Percentiles rank a stretch among this genome's conserved stretches.
Evolutionary conservation across 2,113 vertebrate species (phyloP).

Genomic region (Phyllostomus hastatus): DNA sequence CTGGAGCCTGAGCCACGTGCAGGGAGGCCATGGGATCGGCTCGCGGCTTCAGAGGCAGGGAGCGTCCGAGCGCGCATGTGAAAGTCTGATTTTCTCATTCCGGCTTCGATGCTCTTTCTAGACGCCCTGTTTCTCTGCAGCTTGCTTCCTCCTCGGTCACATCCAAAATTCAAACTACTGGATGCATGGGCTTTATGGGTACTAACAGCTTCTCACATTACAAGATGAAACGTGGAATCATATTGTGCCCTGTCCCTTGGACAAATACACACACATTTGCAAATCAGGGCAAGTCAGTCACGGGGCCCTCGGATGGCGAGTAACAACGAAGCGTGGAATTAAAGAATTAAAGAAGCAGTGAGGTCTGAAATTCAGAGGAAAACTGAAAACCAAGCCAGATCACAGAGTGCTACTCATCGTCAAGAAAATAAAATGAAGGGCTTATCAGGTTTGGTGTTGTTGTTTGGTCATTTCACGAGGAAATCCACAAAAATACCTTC

Average conservation of each 20-base stretch:
- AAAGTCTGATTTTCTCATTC: neutral
- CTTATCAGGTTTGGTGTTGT: neutral
- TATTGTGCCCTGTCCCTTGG: neutral
- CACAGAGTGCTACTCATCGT: neutral
- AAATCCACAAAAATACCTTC: constrained; percentile 42
- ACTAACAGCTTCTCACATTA: neutral
- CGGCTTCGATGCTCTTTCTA: neutral
- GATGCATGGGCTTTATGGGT: neutral
- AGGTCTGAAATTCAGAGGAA: neutral
- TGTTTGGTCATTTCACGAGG: constrained; percentile 22
- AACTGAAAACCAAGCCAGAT: neutral
- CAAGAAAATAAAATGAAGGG: constrained; percentile 1
- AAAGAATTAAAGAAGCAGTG: neutral
- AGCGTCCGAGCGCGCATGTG: neutral
- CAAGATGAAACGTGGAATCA: constrained; percentile 8
- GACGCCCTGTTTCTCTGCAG: neutral
- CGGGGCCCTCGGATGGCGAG: neutral
- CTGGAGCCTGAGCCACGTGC: neutral
- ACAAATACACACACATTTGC: neutral
- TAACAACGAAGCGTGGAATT: neutral
- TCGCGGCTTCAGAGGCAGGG: neutral
- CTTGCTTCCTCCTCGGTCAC: neutral
- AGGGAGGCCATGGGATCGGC: neutral
- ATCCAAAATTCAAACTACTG: neutral
- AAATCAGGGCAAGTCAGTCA: neutral